Conservation (phyloP, 2,113 vertebrate species). For the Coptodon rendalli region DNA sequence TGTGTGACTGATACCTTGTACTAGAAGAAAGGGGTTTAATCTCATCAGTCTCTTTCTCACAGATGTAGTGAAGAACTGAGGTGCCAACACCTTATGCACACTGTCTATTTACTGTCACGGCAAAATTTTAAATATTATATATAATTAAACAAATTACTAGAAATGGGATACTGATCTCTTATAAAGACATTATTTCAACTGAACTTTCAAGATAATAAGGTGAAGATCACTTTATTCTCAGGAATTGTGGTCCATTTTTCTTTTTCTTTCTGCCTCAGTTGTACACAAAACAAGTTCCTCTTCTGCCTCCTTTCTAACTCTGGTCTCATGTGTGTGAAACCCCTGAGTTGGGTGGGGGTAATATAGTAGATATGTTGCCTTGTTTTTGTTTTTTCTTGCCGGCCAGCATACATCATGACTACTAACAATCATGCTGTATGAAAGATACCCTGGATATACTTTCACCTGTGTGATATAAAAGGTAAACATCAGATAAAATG, state of each 20-base stretch:
- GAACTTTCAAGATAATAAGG: background rate
- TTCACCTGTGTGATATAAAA: background rate
- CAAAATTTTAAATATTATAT: background rate
- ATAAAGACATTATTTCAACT: background rate
- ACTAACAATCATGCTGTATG: background rate
- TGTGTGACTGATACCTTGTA: background rate
- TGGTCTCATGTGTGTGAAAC: background rate
- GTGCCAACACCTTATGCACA: background rate
- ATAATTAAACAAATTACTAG: background rate
- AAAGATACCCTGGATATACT: background rate
- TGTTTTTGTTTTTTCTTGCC: background rate
- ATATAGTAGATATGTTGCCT: constrained; percentile 2
- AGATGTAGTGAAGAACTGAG: background rate
- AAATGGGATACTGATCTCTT: background rate
- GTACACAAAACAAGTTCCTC: background rate
- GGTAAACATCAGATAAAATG: background rate
- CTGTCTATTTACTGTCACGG: rapidly evolving
- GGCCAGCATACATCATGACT: background rate
- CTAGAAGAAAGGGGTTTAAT: background rate
- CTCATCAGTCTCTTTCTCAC: background rate
- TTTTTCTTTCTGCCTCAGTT: background rate
- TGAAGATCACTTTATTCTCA: background rate
- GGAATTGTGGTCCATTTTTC: background rate
- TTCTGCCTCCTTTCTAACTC: background rate
- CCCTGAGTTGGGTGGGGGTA: background rate